phyloP scores from a whole-genome alignment of 2,797 vertebrate genomes.

The Scolopax rusticola region DNA sequence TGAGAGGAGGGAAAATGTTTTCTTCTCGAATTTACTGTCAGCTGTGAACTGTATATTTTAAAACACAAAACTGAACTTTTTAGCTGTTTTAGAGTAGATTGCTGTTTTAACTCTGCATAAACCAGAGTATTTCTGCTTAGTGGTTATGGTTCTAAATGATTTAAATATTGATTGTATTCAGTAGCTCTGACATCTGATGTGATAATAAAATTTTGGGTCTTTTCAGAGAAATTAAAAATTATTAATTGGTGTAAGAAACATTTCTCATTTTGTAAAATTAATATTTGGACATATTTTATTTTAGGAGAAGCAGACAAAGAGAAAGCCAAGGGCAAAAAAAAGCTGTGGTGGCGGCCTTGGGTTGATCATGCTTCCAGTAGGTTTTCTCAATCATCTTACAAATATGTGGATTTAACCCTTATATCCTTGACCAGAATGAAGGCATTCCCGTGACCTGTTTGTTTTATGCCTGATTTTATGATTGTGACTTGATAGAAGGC shows the following conservation, averaged over 20 bases:
- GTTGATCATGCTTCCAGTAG: conserved; percentile 99
- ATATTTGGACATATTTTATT: conserved; percentile 96
- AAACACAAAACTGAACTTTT: background rate
- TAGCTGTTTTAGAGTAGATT: background rate
- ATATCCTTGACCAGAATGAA: conserved; percentile 99
- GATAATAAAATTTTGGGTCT: conserved; percentile 50
- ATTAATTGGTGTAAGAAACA: conserved; percentile 76
- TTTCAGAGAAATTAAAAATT: conserved; percentile 61
- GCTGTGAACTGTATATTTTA: background rate
- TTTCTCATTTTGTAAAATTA: conserved; percentile 85
- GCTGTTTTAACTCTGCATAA: conserved; percentile 19
- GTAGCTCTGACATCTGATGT: conserved; percentile 56
- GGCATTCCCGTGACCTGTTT: conserved; percentile 76
- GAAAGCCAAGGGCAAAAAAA: conserved; percentile 99
- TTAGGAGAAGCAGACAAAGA: conserved; percentile 99
- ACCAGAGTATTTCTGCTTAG: background rate
- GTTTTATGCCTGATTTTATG: conserved; percentile 80
- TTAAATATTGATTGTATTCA: conserved; percentile 14
- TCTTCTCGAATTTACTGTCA: background rate
- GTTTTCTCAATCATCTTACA: conserved; percentile 93
- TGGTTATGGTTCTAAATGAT: background rate
- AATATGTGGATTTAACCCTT: conserved; percentile 89
- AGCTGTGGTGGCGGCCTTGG: conserved; percentile 99
- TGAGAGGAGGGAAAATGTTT: background rate
- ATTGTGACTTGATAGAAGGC: conserved; percentile 83